These are phyloP conservation scores for Microchirus variegatus DNA, from an alignment of 2,797 vertebrate species.

Conservation along the genomic window DNA sequence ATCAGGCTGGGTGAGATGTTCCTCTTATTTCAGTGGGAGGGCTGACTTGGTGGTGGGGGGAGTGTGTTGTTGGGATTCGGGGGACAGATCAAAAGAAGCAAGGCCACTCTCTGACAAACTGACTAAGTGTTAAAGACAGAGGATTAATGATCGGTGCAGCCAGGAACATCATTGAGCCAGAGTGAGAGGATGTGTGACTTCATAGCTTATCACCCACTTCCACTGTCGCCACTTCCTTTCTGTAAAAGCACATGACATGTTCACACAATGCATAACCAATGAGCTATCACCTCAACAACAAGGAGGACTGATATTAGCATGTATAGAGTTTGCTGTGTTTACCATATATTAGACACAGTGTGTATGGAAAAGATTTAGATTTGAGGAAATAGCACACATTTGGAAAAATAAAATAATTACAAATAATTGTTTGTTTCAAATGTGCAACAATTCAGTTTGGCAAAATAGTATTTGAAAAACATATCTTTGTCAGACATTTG, in stretches of 20 bases:
- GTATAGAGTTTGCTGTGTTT: not conserved
- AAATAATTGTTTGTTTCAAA: not conserved
- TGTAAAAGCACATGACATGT: slow-evolving; percentile 78
- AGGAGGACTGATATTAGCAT: not conserved
- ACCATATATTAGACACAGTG: not conserved
- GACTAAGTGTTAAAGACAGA: slow-evolving; percentile 73
- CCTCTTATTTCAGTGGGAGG: slow-evolving; percentile 28
- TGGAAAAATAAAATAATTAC: not conserved
- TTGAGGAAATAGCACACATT: too few species aligned
- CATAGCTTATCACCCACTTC: slow-evolving; percentile 65
- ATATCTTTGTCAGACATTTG: too few species aligned
- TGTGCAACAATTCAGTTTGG: too few species aligned
- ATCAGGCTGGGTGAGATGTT: slow-evolving; percentile 19
- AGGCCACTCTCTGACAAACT: slow-evolving; percentile 64
- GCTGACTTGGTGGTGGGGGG: not conserved
- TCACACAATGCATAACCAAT: slow-evolving; percentile 61
- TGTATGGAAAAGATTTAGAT: too few species aligned
- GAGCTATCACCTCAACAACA: slow-evolving; percentile 13
- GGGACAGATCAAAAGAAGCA: slow-evolving; percentile 68
- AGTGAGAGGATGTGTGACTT: slow-evolving; percentile 72
- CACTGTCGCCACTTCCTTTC: slow-evolving; percentile 67
- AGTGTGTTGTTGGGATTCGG: not conserved
- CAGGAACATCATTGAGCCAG: slow-evolving; percentile 71
- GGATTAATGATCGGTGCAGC: slow-evolving; percentile 72
- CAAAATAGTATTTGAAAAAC: too few species aligned